Base-by-base conservation (phyloP, 1,140 invertebrate species). In the Hypothenemus hampei region DNA sequence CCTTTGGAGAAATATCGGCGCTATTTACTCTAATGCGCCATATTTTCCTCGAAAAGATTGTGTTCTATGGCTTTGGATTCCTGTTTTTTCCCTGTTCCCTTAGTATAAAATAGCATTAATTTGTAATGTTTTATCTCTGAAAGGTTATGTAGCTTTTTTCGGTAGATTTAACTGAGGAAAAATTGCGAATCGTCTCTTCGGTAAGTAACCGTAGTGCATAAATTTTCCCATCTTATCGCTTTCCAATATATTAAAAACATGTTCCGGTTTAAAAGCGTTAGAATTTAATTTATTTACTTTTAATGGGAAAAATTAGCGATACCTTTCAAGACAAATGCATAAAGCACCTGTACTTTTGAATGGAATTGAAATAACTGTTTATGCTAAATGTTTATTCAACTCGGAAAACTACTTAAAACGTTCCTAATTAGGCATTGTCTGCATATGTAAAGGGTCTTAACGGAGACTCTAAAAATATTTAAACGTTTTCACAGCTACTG, bases 1-100 rank as follows among this genome's bases (percentile, higher is more conserved):
- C 50, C 50, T 36, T 53, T 23, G 26, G 29, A 53, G 50, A 53
- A 53, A 53, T 53, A 53, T 53, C 31, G 50, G 40, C 15, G 39
- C 50, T 53, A 43, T 53, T 53, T 44, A 53, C 40, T 53, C 40
- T 53, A 53, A 53, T 44, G 50, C 50, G 43, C 41, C 44, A 53
- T 53, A 53, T 53, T 53, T 53, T 53, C 26, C 20, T 20, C 7
- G 24, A 43, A 43, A 53, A 53, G 50, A 53, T 44, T 44, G 50
- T n/a, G n/a, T 23, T 53, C 40, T 53, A 53, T 53, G 37, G 26
- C 23, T 43, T 26, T 19, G 31, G 31, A 40, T 39, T 50, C 36
- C 26, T 21, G 31, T 18, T 40, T 53, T 50, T 44, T 35, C 48
- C 29, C 50, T 13, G 45, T 53, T 44, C 50, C 37, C 11, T 16